phyloP scores from a whole-genome alignment of 2,113 vertebrate genomes.

The Taxidea taxus region DNA sequence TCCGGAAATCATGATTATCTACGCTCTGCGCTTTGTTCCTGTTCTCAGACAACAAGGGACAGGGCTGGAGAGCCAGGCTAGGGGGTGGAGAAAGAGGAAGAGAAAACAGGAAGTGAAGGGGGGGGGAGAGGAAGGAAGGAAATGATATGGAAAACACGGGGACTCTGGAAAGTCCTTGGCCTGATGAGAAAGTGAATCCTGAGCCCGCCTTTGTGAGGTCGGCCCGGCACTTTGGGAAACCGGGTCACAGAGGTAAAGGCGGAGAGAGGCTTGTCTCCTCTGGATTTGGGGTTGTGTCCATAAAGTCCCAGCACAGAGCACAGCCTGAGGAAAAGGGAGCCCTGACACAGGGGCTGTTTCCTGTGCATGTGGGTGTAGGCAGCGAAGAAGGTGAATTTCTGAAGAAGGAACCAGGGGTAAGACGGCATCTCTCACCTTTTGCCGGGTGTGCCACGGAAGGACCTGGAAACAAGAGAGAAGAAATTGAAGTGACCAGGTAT shows the following conservation, averaged over 20 bases:
- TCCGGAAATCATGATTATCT: constrained; percentile 64
- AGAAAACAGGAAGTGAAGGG: constrained; percentile 72
- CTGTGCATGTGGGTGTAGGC: neutral
- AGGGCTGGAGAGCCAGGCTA: constrained; percentile 19
- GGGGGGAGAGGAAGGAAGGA: constrained; percentile 53
- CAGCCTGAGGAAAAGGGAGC: neutral
- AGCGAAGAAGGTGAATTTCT: neutral
- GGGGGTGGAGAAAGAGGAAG: constrained; percentile 71
- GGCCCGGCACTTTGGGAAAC: neutral
- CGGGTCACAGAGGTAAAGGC: fast-evolving
- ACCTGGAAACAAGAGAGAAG: neutral
- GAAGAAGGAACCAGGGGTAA: neutral
- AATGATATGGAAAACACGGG: constrained; percentile 69
- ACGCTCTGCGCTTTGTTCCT: constrained; percentile 49
- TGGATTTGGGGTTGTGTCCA: fast-evolving
- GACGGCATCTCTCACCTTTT: neutral
- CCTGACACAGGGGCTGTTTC: neutral
- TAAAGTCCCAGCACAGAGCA: neutral
- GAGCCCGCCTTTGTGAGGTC: neutral
- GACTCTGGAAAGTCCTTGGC: constrained; percentile 43
- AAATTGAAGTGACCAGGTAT: neutral
- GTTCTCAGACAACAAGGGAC: constrained; percentile 51
- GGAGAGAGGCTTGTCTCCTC: neutral
- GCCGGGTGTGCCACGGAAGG: neutral
- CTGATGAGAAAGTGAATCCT: constrained; percentile 55